Evolutionary conservation across 2,888 invertebrate genomes (phyloP).

Genomic region (Ophion slaviceki): DNA sequence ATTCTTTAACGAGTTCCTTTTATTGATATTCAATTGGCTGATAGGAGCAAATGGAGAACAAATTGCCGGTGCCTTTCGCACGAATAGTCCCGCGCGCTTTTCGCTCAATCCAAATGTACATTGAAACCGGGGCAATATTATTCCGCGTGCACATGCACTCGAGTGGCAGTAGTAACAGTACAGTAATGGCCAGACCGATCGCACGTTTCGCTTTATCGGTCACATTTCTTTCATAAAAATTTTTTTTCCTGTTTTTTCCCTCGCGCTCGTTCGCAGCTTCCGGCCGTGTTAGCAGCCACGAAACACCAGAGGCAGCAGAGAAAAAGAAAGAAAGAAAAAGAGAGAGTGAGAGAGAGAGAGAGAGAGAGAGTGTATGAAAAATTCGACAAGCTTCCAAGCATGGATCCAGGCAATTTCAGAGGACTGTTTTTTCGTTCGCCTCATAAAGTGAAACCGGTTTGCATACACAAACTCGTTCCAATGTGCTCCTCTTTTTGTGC

Average conservation of each 20-base stretch:
- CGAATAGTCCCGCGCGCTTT: conserved; percentile 13
- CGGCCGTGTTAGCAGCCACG: conserved; percentile 1
- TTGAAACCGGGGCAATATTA: conserved; percentile 29
- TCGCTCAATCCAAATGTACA: conserved; percentile 31
- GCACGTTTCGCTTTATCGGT: conserved; percentile 43
- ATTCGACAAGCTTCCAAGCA: conserved; percentile 40
- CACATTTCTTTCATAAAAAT: conserved; percentile 22
- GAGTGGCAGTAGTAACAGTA: conserved; percentile 47
- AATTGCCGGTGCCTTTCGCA: neutral
- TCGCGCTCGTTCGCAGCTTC: conserved; percentile 9
- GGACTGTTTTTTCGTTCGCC: conserved; percentile 20
- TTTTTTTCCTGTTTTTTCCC: conserved; percentile 8
- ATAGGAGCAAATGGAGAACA: neutral
- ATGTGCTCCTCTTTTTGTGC: conserved; percentile 18
- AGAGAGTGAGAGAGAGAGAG: conserved; percentile 8
- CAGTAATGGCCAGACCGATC: conserved; percentile 53
- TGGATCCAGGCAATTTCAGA: conserved; percentile 31
- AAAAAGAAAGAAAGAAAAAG: conserved; percentile 1
- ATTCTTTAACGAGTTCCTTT: neutral
- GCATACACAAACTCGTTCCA: conserved; percentile 28
- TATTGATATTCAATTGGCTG: neutral
- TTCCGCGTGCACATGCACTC: conserved; percentile 25
- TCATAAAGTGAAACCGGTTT: conserved; percentile 57
- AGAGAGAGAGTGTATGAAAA: conserved; percentile 31
- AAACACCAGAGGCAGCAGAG: neutral